Evolutionary conservation across 1,140 invertebrate genomes (phyloP).

Genomic region (Anastatus disparis): DNA sequence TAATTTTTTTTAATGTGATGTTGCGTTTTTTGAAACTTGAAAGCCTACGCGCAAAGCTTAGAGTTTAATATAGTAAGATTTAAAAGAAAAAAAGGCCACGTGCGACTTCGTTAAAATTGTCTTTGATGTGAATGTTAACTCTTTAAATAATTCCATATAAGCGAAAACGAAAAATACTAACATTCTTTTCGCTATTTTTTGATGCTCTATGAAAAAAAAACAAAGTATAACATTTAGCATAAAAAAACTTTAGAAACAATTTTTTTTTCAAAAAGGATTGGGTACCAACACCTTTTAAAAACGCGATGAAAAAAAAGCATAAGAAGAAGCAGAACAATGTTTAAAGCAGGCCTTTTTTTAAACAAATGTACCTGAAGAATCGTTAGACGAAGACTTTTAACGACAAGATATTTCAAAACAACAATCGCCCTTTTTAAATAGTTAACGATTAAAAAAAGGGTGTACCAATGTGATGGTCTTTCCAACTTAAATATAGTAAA

Average conservation of each 20-base stretch:
- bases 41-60: constrained; percentile 32
- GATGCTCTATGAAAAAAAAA: background rate
- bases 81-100: constrained; percentile 7
- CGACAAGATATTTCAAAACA: constrained; percentile 4
- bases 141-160: too few species aligned
- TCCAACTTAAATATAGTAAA: too few species aligned
- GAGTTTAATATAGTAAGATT: constrained; percentile 15
- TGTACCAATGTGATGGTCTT: too few species aligned
- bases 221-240: too few species aligned
- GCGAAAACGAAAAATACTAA: background rate
- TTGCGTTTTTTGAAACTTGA: constrained; percentile 27
- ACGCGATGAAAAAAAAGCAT: too few species aligned
- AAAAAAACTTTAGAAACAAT: too few species aligned
- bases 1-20: constrained; percentile 29
- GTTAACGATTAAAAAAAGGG: background rate
- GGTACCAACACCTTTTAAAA: too few species aligned
- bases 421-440: too few species aligned
- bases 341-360: constrained; percentile 32
- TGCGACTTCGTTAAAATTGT: constrained; percentile 19
- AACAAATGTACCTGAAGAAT: constrained; percentile 38
- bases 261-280: too few species aligned
- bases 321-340: too few species aligned
- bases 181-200: background rate
- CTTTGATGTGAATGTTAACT: background rate
- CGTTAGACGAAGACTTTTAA: background rate